Conservation (phyloP, 2,113 vertebrate species). For the Myotis yumanensis region DNA sequence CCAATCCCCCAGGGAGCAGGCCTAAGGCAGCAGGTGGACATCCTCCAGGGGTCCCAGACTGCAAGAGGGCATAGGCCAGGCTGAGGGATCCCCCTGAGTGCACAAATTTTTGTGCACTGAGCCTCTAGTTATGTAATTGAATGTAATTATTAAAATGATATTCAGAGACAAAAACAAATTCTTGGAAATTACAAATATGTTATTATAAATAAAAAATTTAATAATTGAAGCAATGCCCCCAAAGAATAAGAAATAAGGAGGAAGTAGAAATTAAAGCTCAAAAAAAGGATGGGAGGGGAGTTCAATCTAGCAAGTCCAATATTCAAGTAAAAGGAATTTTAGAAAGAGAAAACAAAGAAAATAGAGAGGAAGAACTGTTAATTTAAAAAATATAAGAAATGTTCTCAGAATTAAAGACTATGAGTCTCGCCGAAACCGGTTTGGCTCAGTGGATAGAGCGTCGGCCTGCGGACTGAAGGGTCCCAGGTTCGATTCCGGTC, state of each 20-base stretch:
- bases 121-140: too few relatives aligned
- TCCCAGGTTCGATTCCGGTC: too few relatives aligned
- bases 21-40: too few relatives aligned
- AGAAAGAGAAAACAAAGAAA: background rate
- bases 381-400: background rate
- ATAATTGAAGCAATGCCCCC: background rate
- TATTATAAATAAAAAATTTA: background rate
- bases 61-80: too few relatives aligned
- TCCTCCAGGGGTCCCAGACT: too few relatives aligned
- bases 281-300: background rate
- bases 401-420: background rate
- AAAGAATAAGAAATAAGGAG: background rate
- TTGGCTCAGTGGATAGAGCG: too few relatives aligned
- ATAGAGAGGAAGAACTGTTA: background rate
- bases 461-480: too few relatives aligned
- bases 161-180: background rate
- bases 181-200: background rate
- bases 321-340: background rate
- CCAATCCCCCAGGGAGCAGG: too few relatives aligned
- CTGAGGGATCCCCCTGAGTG: too few relatives aligned
- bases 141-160: background rate
- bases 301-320: background rate
- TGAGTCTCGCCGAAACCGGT: too few relatives aligned
- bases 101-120: too few relatives aligned
- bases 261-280: background rate